Percentiles rank a stretch among this genome's conserved stretches.
These are phyloP conservation scores for Noctua janthe DNA, from an alignment of 2,888 invertebrate genomes.

Conservation along the genomic window DNA sequence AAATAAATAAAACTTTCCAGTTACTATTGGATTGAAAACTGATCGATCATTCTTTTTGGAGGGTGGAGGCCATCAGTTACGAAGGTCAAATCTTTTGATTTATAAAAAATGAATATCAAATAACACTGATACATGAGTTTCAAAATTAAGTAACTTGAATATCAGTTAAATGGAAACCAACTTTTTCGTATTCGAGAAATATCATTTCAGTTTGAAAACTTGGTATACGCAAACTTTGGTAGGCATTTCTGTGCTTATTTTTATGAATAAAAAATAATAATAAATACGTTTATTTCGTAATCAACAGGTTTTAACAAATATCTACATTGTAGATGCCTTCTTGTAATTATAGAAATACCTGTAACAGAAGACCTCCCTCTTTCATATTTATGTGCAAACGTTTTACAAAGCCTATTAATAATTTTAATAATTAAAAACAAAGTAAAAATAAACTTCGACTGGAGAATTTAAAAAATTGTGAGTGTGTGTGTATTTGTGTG, in stretches of 20 bases:
- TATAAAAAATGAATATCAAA: not conserved
- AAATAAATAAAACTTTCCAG: conserved; percentile 36
- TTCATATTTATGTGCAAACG: too few species aligned
- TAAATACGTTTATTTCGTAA: too few species aligned
- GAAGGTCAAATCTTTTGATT: not conserved
- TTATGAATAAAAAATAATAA: not conserved
- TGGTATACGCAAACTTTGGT: not conserved
- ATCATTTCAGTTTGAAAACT: not conserved
- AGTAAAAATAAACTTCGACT: too few species aligned
- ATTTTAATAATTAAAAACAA: too few species aligned
- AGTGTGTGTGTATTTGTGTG: too few species aligned
- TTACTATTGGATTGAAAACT: conserved; percentile 28
- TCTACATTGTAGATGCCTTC: too few species aligned
- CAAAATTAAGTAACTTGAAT: not conserved
- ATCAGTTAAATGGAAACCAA: not conserved
- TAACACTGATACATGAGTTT: not conserved
- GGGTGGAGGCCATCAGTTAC: not conserved
- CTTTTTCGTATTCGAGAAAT: not conserved
- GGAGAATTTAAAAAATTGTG: too few species aligned
- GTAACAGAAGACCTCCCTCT: too few species aligned
- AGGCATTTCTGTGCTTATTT: not conserved
- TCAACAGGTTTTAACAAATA: too few species aligned
- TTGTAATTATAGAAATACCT: too few species aligned
- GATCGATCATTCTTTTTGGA: conserved; percentile 31
- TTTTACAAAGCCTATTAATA: too few species aligned